Evolutionary conservation across 2,888 invertebrate species (phyloP).

Genomic region (Lasioglossum vierecki): DNA sequence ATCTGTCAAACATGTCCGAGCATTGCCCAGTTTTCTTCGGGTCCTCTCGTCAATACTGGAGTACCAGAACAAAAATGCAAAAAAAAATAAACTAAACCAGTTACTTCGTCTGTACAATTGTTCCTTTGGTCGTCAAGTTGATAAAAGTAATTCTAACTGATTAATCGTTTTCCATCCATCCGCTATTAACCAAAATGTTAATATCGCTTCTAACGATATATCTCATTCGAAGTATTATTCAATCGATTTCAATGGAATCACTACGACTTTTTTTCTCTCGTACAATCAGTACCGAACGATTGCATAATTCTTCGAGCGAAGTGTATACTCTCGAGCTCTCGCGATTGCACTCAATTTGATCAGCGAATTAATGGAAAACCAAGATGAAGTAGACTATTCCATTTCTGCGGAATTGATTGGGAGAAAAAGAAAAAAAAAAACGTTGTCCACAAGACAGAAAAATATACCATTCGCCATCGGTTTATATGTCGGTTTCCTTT

Average conservation of each 20-base stretch:
- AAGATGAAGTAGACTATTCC: not conserved
- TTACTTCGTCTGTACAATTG: not conserved
- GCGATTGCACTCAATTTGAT: not conserved
- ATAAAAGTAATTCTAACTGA: not conserved
- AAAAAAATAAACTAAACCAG: not conserved
- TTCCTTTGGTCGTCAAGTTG: not conserved
- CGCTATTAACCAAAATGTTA: not conserved
- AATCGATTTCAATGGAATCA: not conserved
- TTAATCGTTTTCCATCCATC: conserved; percentile 8
- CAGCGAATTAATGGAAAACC: not conserved
- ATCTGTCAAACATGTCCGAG: not conserved
- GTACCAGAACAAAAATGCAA: not conserved
- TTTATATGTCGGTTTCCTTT: not conserved
- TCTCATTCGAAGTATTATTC: conserved; percentile 2
- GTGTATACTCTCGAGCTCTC: not conserved
- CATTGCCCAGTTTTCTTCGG: not conserved
- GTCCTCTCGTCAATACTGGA: not conserved
- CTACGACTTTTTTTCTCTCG: not conserved
- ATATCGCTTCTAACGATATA: not conserved
- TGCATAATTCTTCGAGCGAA: conserved; percentile 4
- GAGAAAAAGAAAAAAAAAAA: not conserved
- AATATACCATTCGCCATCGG: not conserved
- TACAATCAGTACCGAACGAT: not conserved
- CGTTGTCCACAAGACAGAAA: not conserved
- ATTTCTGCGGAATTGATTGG: no score